A percentile compares a stretch with the other conserved stretches of the same genome.
phyloP scores from a whole-genome alignment of 2,888 invertebrate species.

The Dryobotodes eremita region DNA sequence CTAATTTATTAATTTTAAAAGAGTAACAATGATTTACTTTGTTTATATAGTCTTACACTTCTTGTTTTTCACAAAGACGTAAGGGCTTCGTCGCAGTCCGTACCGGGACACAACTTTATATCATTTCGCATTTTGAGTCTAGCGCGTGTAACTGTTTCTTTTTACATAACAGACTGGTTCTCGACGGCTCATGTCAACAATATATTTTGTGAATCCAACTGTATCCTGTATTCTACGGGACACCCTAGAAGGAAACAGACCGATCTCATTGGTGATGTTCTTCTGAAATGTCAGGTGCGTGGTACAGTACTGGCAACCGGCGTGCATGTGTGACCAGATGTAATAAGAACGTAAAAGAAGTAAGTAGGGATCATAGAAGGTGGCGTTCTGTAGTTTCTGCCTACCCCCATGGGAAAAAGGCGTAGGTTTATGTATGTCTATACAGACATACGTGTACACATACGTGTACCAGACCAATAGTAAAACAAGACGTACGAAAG shows the following conservation, averaged over 20 bases:
- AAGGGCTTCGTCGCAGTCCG: neutral
- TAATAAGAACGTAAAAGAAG: neutral
- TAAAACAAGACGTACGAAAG: neutral
- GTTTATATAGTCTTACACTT: neutral
- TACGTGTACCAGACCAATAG: neutral
- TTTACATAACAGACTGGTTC: neutral
- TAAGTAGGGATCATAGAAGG: neutral
- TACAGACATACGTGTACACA: too few relatives aligned
- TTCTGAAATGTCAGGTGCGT: neutral
- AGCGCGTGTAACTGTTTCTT: constrained; percentile 10
- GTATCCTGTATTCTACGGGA: neutral
- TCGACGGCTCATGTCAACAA: neutral
- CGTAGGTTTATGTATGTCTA: neutral
- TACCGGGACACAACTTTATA: constrained; percentile 5
- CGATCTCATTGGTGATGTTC: neutral
- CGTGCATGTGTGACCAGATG: too few relatives aligned
- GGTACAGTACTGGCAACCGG: too few relatives aligned
- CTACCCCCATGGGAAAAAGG: neutral
- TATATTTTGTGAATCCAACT: neutral
- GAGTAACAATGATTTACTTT: neutral
- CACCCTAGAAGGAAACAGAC: neutral
- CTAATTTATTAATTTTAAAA: too few relatives aligned
- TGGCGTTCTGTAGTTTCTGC: neutral
- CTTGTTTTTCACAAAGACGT: neutral
- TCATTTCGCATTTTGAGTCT: constrained; percentile 1